These are phyloP conservation scores for Jacana jacana DNA, from an alignment of 2,113 vertebrate genomes.

Conservation along the genomic window DNA sequence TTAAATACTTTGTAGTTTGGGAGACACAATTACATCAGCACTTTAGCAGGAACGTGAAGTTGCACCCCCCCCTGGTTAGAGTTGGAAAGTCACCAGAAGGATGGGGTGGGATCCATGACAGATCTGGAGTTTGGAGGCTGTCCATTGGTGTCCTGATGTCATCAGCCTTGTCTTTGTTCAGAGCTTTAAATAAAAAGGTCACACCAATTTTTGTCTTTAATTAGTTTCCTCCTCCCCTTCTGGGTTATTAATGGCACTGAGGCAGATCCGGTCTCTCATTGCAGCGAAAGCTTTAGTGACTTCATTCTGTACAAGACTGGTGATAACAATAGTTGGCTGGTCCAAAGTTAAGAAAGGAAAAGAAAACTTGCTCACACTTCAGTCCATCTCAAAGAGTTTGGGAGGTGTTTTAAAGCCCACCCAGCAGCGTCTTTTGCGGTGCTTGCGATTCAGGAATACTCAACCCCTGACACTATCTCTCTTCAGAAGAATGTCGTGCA, in stretches of 20 bases:
- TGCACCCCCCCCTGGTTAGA: background rate
- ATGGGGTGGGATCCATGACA: background rate
- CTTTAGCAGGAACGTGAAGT: background rate
- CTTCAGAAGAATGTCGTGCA: background rate
- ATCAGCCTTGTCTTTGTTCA: conserved; percentile 2
- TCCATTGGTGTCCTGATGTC: background rate
- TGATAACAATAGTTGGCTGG: background rate
- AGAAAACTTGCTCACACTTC: background rate
- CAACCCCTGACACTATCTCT: conserved; percentile 19
- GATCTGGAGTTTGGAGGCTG: background rate
- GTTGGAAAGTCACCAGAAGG: background rate
- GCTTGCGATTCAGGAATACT: background rate
- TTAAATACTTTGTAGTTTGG: background rate
- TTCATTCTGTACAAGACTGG: background rate
- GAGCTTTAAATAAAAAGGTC: background rate
- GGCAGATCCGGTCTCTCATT: background rate
- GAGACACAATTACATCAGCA: background rate
- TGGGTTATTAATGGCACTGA: background rate
- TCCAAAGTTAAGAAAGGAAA: background rate
- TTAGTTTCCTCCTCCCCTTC: background rate
- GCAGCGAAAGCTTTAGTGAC: background rate
- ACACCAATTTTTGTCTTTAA: background rate
- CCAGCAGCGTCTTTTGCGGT: background rate
- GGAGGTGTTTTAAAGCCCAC: background rate
- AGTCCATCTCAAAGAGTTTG: background rate